Conservation (phyloP, 2,888 invertebrate species). For the Hartigia nigra region DNA sequence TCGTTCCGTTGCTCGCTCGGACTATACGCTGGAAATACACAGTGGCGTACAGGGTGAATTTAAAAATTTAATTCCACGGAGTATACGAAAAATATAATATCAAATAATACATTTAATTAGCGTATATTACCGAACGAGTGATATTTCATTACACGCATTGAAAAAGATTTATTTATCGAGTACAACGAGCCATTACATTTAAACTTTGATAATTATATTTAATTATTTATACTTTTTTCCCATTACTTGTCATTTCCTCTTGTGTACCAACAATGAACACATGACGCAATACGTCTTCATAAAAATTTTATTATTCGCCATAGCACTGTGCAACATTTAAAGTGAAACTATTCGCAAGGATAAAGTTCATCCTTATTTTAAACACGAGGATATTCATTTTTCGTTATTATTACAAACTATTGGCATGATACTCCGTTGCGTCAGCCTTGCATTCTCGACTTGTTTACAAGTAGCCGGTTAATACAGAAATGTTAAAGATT, state of each 20-base stretch:
- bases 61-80: neutral
- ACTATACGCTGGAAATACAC: neutral
- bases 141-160: neutral
- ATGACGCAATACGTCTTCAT: no score
- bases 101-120: neutral
- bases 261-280: no score
- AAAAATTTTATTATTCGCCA: no score
- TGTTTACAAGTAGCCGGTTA: neutral
- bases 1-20: neutral
- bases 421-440: neutral
- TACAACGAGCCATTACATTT: neutral
- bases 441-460: neutral
- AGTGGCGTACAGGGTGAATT: neutral
- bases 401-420: neutral
- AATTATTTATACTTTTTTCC: no score
- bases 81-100: neutral
- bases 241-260: no score
- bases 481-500: neutral
- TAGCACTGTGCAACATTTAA: neutral
- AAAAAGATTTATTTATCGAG: neutral
- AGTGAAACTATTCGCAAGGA: neutral
- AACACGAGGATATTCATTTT: neutral
- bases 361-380: no score
- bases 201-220: neutral
- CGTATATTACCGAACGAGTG: neutral